Evolutionary conservation across 2,888 invertebrate species (phyloP), one percentile per base, ranked within the genome.

Genomic region (Cetonia aurata): DNA sequence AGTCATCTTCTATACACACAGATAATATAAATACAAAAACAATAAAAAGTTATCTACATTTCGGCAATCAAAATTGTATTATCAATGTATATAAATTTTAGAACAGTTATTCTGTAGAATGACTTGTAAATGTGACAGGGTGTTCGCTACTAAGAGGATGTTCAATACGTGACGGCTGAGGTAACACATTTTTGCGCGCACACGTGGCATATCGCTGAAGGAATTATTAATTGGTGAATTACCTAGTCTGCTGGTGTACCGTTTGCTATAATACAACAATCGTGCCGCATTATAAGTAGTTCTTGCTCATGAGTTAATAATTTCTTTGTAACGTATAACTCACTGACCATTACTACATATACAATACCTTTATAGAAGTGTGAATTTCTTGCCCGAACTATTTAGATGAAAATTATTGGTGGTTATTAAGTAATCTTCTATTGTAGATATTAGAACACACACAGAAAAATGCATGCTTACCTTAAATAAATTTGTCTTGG

Each of bases 141-240:
- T 10, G 42, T 41, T 25, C 25, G 42, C 10, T 17, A 17, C 33
- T 9, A 17, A 19, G 19, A 33, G 56, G 42, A 41, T 57, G 12
- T 17, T 19, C 15, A 12, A 8, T n/a, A 44, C 19, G 57, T 57
- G 42, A 57, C 12, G 17, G 12, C 13, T 19, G 9, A 42, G 42
- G 42, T 19, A 57, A 57, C 17, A 17, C 15, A 57, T 42, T 57
- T 42, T 57, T 57, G 57, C 57, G 33, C 17, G 42, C 42, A 42
- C 57, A 57, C 42, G 42, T 42, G 57, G 33, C 6, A 10, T 13
- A 42, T 19, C 17, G 13, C 15, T 42, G 42, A 17, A 19, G 10
- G 57, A 10, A 41, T 42, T 44, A 44, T 57, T 57, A 41, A 57
- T 57, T 57, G 41, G 17, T 19, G 17, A 42, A 57, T 57, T 44